Conservation (phyloP, 1,140 invertebrate genomes). For the Pollicipes pollicipes region DNA sequence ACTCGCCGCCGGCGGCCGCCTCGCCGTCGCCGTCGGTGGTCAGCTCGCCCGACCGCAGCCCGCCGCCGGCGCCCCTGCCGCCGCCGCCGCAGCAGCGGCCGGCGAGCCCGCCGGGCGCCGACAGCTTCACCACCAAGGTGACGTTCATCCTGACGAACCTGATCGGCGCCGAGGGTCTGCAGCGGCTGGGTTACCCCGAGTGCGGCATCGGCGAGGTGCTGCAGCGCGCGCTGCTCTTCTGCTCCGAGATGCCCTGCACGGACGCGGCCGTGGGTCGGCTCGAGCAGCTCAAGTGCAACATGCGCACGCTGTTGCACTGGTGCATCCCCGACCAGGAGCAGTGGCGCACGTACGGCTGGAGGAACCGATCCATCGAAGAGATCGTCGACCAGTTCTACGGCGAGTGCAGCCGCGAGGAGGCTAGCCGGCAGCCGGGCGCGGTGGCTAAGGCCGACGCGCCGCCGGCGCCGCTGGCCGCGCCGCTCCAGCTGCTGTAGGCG, state of each 20-base stretch:
- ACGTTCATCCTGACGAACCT: constrained; percentile 15
- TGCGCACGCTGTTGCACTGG: constrained; percentile 17
- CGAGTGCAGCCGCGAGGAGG: neutral
- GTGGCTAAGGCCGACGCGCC: neutral
- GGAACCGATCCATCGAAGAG: constrained; percentile 18
- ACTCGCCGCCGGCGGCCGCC: neutral
- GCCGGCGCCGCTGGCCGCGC: neutral
- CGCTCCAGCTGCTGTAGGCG: neutral
- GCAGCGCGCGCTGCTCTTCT: constrained; percentile 14
- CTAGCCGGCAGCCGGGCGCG: neutral
- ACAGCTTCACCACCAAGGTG: constrained; percentile 12
- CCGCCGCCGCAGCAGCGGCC: neutral
- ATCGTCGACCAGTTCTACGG: constrained; percentile 17
- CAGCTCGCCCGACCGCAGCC: neutral
- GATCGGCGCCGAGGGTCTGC: constrained; percentile 13
- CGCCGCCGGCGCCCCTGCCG: neutral
- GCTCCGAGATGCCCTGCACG: constrained; percentile 15
- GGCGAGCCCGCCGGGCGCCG: neutral
- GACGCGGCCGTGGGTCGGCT: constrained; percentile 17
- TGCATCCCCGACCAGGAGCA: constrained; percentile 18
- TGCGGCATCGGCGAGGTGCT: constrained; percentile 16
- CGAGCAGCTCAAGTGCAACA: constrained; percentile 19
- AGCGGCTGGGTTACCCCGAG: constrained; percentile 15
- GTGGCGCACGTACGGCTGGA: constrained; percentile 19
- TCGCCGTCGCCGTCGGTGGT: neutral